phyloP scores from a whole-genome alignment of 2,888 invertebrate species.

The Carabus problematicus region DNA sequence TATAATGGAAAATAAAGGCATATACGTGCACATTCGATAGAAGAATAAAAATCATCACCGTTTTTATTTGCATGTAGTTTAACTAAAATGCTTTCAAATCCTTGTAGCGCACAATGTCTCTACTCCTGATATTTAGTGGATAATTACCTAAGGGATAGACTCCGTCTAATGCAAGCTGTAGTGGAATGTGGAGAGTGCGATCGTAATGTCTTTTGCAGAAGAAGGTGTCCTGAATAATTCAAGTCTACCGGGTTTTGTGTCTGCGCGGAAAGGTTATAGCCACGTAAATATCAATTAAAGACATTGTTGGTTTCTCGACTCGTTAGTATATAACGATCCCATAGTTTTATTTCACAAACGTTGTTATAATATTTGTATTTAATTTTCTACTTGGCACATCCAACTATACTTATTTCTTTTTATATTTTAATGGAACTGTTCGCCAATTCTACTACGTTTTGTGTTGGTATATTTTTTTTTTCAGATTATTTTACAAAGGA shows the following conservation, averaged over 20 bases:
- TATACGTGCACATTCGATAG: not conserved
- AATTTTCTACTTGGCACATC: not conserved
- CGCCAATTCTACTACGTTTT: not conserved
- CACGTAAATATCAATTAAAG: conserved; percentile 40
- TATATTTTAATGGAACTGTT: not conserved
- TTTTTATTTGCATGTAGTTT: too few species aligned
- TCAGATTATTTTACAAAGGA: too few species aligned
- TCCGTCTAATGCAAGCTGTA: conserved; percentile 14
- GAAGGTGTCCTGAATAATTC: conserved; percentile 32
- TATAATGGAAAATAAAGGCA: too few species aligned
- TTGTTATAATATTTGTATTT: conserved; percentile 12
- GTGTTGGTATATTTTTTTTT: not conserved
- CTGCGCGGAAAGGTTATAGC: conserved; percentile 20
- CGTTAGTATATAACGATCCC: not conserved
- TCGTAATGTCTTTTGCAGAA: conserved; percentile 32
- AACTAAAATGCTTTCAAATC: too few species aligned
- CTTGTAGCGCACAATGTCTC: too few species aligned
- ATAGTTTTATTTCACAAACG: not conserved
- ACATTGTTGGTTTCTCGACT: conserved; percentile 20
- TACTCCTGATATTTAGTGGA: not conserved
- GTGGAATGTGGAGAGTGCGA: not conserved
- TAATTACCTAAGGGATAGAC: not conserved
- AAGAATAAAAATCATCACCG: not conserved
- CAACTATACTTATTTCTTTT: not conserved
- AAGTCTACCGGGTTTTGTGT: conserved; percentile 25